Percentiles rank a stretch among this genome's conserved stretches.
Evolutionary conservation across 1,140 invertebrate species (phyloP).

Genomic region (Maconellicoccus hirsutus): DNA sequence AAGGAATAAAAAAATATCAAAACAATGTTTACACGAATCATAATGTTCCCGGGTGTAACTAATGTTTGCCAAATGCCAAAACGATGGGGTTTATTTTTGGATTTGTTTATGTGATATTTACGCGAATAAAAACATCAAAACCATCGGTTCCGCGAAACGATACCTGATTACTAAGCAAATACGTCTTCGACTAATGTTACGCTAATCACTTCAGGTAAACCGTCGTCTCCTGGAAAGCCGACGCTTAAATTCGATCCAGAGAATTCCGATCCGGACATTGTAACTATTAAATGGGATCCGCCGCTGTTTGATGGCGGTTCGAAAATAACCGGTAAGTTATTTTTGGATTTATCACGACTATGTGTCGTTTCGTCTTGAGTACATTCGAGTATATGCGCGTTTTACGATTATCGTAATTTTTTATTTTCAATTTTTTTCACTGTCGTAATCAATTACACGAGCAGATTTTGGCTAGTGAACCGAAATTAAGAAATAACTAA

Average conservation of each 20-base stretch:
- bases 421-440: background rate
- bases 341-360: background rate
- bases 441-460: too few species aligned
- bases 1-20: too few species aligned
- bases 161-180: background rate
- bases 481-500: too few species aligned
- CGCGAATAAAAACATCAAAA: background rate
- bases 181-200: background rate
- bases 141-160: too few species aligned
- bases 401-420: background rate
- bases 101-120: background rate
- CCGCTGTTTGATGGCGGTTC: constrained; percentile 76
- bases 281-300: constrained; percentile 73
- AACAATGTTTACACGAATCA: too few species aligned
- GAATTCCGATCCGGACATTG: constrained; percentile 64
- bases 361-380: background rate
- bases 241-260: constrained; percentile 51
- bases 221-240: constrained; percentile 63
- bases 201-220: constrained; percentile 45
- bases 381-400: background rate
- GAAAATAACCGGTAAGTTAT: constrained; percentile 53
- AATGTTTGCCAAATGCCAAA: constrained; percentile 8
- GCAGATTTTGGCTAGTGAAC: too few species aligned
- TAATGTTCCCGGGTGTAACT: background rate
- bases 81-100: constrained; percentile 3